Evolutionary conservation across 2,797 vertebrate species (phyloP).

Genomic region (Scleropages formosus): DNA sequence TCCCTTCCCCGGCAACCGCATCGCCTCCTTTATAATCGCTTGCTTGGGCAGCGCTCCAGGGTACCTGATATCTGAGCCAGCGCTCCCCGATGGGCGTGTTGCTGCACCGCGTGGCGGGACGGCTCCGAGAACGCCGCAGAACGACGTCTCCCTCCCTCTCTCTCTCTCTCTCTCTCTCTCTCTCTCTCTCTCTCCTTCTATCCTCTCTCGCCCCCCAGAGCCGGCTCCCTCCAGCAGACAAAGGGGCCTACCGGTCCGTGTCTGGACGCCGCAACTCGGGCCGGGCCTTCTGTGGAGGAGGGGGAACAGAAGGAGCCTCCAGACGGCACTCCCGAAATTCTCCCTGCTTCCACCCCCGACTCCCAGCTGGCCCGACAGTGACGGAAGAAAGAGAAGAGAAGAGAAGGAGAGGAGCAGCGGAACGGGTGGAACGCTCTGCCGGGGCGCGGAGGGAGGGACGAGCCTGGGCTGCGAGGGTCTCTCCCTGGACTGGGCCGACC

Average conservation of each 20-base stretch:
- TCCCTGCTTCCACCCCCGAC: slow-evolving; percentile 56
- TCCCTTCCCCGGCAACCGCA: slow-evolving; percentile 38
- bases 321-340: slow-evolving; percentile 62
- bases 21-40: slow-evolving; percentile 24
- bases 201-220: slow-evolving; percentile 16
- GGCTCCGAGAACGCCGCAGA: slow-evolving; percentile 8
- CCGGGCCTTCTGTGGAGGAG: background rate
- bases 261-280: slow-evolving; percentile 6
- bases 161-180: slow-evolving; percentile 12
- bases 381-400: slow-evolving; percentile 13
- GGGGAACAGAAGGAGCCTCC: slow-evolving; percentile 57
- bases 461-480: background rate
- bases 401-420: slow-evolving; percentile 1
- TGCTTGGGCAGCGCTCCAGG: slow-evolving; percentile 24
- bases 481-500: slow-evolving; percentile 38
- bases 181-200: background rate
- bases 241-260: slow-evolving; percentile 4
- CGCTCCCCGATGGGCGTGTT: slow-evolving; percentile 15
- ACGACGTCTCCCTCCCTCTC: background rate
- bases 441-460: slow-evolving; percentile 37
- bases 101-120: background rate
- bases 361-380: slow-evolving; percentile 41
- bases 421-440: slow-evolving; percentile 49
- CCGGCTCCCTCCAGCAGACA: background rate
- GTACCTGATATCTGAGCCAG: slow-evolving; percentile 27